A percentile compares a stretch with the other conserved stretches of the same genome.
phyloP scores from a whole-genome alignment of 2,888 invertebrate genomes.

The Leuctra nigra region DNA sequence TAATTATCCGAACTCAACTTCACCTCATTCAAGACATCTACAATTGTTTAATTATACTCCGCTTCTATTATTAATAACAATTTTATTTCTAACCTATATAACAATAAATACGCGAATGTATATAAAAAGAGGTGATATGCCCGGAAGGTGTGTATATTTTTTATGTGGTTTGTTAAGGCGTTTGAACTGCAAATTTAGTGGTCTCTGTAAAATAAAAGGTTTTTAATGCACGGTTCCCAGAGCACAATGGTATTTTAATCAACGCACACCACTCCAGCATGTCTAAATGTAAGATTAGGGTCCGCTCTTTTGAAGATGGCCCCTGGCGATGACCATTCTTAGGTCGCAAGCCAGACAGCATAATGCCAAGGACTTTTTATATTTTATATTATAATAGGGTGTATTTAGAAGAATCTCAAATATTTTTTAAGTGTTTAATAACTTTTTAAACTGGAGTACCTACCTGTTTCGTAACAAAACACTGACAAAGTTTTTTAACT shows the following conservation, averaged over 20 bases:
- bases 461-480: too few relatives aligned
- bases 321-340: slow-evolving; percentile 8
- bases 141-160: background rate
- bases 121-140: background rate
- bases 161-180: slow-evolving; percentile 13
- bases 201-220: slow-evolving; percentile 8
- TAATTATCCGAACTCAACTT: slow-evolving; percentile 10
- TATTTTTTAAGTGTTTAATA: too few relatives aligned
- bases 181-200: slow-evolving; percentile 17
- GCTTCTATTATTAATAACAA: slow-evolving; percentile 5
- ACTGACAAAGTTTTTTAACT: too few relatives aligned
- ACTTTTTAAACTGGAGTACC: too few relatives aligned
- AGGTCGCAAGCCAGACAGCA: background rate
- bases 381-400: too few relatives aligned
- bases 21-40: slow-evolving; percentile 8
- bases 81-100: slow-evolving; percentile 7
- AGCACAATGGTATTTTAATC: slow-evolving; percentile 17
- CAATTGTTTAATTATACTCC: slow-evolving; percentile 18
- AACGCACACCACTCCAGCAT: slow-evolving; percentile 18
- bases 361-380: too few relatives aligned
- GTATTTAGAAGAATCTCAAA: too few relatives aligned
- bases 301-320: background rate
- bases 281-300: slow-evolving; percentile 18
- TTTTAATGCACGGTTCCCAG: slow-evolving; percentile 16
- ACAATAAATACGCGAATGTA: slow-evolving; percentile 11